Evolutionary conservation across 2,797 vertebrate species (phyloP).

Genomic region (Phaenicophaeus curvirostris): DNA sequence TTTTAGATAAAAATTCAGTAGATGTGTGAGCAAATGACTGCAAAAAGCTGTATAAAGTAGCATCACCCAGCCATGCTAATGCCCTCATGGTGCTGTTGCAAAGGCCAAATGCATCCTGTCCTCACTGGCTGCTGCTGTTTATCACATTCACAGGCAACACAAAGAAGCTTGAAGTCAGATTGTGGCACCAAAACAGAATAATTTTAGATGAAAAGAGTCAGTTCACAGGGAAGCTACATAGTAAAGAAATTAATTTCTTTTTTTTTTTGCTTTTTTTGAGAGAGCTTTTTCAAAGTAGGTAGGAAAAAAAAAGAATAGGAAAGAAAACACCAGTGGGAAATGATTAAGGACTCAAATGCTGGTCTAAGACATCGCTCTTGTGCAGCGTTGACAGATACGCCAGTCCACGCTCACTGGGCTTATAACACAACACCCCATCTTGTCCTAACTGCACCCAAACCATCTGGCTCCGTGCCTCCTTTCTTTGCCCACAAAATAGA

Average conservation of each 20-base stretch:
- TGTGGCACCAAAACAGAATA: conserved; percentile 35
- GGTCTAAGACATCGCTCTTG: background rate
- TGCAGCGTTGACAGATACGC: background rate
- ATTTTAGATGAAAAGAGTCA: conserved; percentile 56
- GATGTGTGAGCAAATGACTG: background rate
- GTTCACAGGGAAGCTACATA: background rate
- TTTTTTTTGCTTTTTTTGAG: too few relatives aligned
- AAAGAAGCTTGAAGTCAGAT: conserved; percentile 46
- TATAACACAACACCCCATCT: background rate
- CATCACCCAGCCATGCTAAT: background rate
- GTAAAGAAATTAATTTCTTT: background rate
- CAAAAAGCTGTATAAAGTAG: background rate
- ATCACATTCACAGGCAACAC: background rate
- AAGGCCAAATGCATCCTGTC: background rate
- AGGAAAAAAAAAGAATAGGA: background rate
- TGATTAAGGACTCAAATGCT: background rate
- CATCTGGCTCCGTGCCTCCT: background rate
- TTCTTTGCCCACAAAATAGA: background rate
- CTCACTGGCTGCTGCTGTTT: background rate
- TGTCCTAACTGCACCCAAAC: background rate
- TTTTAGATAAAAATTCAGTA: background rate
- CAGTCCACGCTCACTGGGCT: background rate
- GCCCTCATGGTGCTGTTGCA: background rate
- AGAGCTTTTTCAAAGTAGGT: background rate
- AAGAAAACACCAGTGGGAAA: background rate